Base-by-base conservation (phyloP, 2,888 invertebrate species). In the Melanostoma mellinum region DNA sequence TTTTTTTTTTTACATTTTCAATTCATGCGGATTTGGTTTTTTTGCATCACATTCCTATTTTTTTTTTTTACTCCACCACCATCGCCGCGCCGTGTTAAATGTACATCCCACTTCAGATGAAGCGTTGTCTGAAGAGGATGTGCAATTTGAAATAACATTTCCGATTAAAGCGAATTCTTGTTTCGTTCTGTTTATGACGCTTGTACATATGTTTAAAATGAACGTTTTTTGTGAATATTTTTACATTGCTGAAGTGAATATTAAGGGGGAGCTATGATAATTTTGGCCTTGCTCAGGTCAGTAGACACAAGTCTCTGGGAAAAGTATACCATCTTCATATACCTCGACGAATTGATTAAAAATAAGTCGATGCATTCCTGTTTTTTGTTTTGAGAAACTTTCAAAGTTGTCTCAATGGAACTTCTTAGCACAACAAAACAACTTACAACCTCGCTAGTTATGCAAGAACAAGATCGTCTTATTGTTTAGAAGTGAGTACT, bases 91-190 rank as follows among this genome's bases (percentile, higher is more conserved):
- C 44, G 42, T 68, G 50, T 61, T 65, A 58, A 71, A 75, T 65
- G 52, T 68, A 61, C 8, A 38, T 81, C 67, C 38, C 67, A 73
- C 48, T 73, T 77, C 63, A 77, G 46, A 3, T 38, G 52, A 80
- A 53, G 35, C 42, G 40, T 61, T 65, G 77, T 69, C 68, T 78
- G 68, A 42, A 63, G 77, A 78, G 82, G 82, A 82, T 82, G 63
- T 82, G 82, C 77, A 77, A 63, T 82, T 68, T 73, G 78, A 82
- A 82, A 73, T 65, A 77, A 65, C 58, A 72, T 76, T 74, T 68
- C 61, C 67, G 74, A 56, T 55, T 72, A 60, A 73, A 78, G 71
- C 42, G 80, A 75, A 60, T 74, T 69, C 30, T 56, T 68, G 36
- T 38, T 58, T 55, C 2, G 10, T 44, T 53, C 32, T 55, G 9